Evolutionary conservation across 2,113 vertebrate genomes (phyloP), one percentile per base, ranked within the genome.

Genomic region (Nycticorax nycticorax): DNA sequence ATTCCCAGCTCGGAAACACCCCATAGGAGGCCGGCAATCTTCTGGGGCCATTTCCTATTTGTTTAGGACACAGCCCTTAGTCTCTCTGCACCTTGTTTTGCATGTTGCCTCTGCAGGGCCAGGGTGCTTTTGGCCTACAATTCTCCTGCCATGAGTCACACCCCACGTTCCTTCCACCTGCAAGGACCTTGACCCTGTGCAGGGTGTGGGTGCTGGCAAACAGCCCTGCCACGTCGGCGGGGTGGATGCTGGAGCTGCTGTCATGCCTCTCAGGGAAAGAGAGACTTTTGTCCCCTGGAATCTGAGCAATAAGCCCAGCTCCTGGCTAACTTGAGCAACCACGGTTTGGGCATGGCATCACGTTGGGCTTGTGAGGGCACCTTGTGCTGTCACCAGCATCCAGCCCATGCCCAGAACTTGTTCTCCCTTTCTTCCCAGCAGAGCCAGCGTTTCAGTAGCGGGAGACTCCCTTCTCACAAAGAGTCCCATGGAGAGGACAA

Each of bases 241-340:
- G 56, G 21, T 55, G 56, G 32, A 22, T 15, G 52, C 47, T 78
- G 85, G 56, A 78, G 62, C 21, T 92, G 56, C 52, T 59, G 43
- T 53, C 14, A 13, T 0, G 0, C 50, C 16, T 47, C 21, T 66
- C 30, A 12, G 11, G 16, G 3, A 13, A 39, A 78, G 30, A 41
- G 48, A 23, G 23, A 50, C 74, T 71, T 91, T 73, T 73, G 83
- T 37, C 28, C 63, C 2, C 4, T 32, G 63, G 1, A 84, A 53
- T 63, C 82, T 45, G n/a, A 83, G 45, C 72, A 80, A 37, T 52
- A 80, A 91, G 28, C 37, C 2, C 1, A 57, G 23, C 12, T 82
- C 45, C 30, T 71, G 74, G 55, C 18, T 72, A 59, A n/a, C 37
- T 33, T 11, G 45, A 69, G 18, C 27, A 85, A 28, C 22, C 75